Conservation (phyloP, 2,797 vertebrate species). For the Lutjanus argentimaculatus region DNA sequence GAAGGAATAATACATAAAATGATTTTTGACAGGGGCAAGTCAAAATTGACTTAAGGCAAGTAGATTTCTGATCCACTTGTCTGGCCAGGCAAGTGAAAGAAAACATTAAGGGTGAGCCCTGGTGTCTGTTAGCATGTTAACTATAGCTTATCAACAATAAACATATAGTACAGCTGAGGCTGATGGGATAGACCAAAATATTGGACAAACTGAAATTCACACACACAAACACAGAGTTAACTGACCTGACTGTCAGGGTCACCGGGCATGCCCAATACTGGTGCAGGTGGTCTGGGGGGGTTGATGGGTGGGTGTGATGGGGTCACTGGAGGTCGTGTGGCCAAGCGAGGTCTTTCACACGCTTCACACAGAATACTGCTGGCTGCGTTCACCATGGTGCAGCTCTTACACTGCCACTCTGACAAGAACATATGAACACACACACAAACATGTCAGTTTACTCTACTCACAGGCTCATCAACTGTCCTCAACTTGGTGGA, state of each 20-base stretch:
- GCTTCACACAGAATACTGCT: slow-evolving; percentile 90
- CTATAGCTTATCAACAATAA: no score
- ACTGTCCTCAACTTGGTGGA: not conserved
- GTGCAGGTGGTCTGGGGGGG: slow-evolving; percentile 79
- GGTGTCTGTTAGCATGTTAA: no score
- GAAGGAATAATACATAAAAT: no score
- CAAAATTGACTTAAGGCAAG: no score
- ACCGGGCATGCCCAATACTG: slow-evolving; percentile 74
- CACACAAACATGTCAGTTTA: not conserved
- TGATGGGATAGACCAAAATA: no score
- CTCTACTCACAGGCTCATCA: not conserved
- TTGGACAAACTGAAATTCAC: no score
- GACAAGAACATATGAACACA: slow-evolving; percentile 1
- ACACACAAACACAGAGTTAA: not conserved
- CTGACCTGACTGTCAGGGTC: slow-evolving; percentile 84
- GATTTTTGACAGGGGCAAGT: no score
- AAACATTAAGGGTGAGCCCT: no score
- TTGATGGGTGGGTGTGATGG: slow-evolving; percentile 81
- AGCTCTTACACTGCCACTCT: slow-evolving; percentile 93
- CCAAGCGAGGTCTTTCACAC: slow-evolving; percentile 93
- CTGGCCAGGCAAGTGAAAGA: no score
- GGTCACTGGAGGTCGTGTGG: slow-evolving; percentile 84
- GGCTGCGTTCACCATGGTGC: slow-evolving; percentile 90
- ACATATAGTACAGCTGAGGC: no score
- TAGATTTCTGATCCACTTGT: no score